phyloP scores from a whole-genome alignment of 2,888 invertebrate species.

The Nymphalis urticae region DNA sequence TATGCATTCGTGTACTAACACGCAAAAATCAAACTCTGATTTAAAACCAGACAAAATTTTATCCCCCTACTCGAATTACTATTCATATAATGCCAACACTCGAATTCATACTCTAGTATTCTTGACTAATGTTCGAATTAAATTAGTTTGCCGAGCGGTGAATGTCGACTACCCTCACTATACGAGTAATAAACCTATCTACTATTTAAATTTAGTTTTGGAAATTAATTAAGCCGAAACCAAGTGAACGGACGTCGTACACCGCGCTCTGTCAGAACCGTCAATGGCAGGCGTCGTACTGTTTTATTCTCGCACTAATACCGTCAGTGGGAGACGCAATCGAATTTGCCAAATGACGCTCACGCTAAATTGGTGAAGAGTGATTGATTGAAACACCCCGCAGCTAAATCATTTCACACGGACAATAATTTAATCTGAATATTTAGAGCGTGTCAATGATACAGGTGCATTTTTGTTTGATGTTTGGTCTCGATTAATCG shows the following conservation, averaged over 20 bases:
- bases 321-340: constrained; percentile 69
- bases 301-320: constrained; percentile 70
- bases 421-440: constrained; percentile 67
- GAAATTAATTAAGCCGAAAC: constrained; percentile 70
- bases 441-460: constrained; percentile 49
- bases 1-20: constrained; percentile 8
- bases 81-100: constrained; percentile 43
- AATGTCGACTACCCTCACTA: constrained; percentile 41
- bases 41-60: constrained; percentile 4
- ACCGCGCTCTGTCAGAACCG: constrained; percentile 64
- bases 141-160: constrained; percentile 53
- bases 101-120: constrained; percentile 47
- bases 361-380: constrained; percentile 73
- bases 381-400: constrained; percentile 72
- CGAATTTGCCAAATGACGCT: constrained; percentile 76
- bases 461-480: constrained; percentile 23
- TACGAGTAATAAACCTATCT: constrained; percentile 53
- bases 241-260: constrained; percentile 49
- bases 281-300: constrained; percentile 69
- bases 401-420: constrained; percentile 62
- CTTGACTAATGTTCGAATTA: constrained; percentile 59
- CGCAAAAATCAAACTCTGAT: not conserved
- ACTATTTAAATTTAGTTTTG: constrained; percentile 74
- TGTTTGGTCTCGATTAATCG: not conserved
- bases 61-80: constrained; percentile 8